Evolutionary conservation across 2,888 invertebrate species (phyloP), one percentile per base, ranked within the genome.

Genomic region (Uropetala carovei): DNA sequence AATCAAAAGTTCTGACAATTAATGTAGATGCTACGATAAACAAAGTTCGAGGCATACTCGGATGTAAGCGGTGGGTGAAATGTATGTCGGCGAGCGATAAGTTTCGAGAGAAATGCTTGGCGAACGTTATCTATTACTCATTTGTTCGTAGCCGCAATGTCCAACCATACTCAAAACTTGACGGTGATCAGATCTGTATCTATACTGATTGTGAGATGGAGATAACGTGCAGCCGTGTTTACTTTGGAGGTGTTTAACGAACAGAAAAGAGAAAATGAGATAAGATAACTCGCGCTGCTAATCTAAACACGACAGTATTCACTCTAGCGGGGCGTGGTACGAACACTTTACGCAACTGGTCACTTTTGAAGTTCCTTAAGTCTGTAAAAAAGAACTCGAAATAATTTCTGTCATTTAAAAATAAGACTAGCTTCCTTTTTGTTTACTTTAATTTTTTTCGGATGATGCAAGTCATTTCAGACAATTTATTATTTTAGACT

Each of bases 161-260:
- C 9, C 13, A 27, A 75, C 22, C 27, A 75, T 22, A 75, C 75
- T 27, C 27, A 27, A 75, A 75, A 27, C 75, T 22, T 7, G 75
- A 27, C 27, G 75, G 18, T 27, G 75, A 75, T 22, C 75, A 75
- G 75, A 75, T 75, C 75, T 75, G 13, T 75, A 75, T 75, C 75
- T 22, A 75, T 75, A 27, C 75, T 27, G 75, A n/a, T n/a, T n/a
- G n/a, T n/a, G n/a, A 75, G 75, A 75, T 22, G 75, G 13, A 27
- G 11, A 75, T 75, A 27, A 13, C 27, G 22, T 27, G 75, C 13
- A 27, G 11, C 27, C 22, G 22, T 75, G 75, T 75, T 75, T 75
- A 75, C 75, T 75, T 75, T 27, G 27, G 75, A 27, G 22, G 27
- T 75, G 27, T 75, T 27, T 10, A 43, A 43, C 75, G 27, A 13